Base-by-base conservation (phyloP, 2,888 invertebrate species). In the Scaptomyza reducta region DNA sequence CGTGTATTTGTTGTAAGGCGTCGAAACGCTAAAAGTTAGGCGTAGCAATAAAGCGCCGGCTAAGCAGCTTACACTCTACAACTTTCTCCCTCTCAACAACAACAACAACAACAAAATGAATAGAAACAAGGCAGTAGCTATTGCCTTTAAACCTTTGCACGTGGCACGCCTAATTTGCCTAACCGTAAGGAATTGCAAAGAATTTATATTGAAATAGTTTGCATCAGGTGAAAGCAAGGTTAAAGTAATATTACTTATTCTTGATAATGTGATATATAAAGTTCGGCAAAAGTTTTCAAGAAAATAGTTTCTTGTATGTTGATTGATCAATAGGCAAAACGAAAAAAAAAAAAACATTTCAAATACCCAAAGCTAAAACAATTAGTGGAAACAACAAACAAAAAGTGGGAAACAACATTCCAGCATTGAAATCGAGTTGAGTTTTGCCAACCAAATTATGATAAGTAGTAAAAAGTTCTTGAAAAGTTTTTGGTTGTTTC, bases 11-110 rank as follows among this genome's bases (percentile, higher is more conserved):
- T 14, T 82, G 72, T 62, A 82, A 86, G 84, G 68, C 78, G 72
- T 77, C 60, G 72, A 79, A 83, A 86, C 73, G 86, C 74, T 76
- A 79, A 85, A 85, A 86, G 84, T 84, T 86, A 81, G 81, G 64
- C 66, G 67, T 45, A 74, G 74, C 78, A 78, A 79, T 71, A 78
- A 74, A 78, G 70, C 70, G 33, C 58, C 67, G 68, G 74, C 31
- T 83, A 84, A 83, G 83, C 82, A 67, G 83, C 79, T 83, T 83
- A 84, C 41, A 29, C 47, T 38, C 31, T 13, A 7, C 38, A 31
- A 18, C 40, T 31, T 31, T 14, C 29, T 40, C 29, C 13, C 46
- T 13, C 14, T 7, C 11, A 4, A 1, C 31, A 3, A 31, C 22
- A 16, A n/a, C 13, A 7, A 29, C 14, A 10, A 3, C 33, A 38